Evolutionary conservation across 1,140 invertebrate species (phyloP).

Genomic region (Hycleus phaleratus): DNA sequence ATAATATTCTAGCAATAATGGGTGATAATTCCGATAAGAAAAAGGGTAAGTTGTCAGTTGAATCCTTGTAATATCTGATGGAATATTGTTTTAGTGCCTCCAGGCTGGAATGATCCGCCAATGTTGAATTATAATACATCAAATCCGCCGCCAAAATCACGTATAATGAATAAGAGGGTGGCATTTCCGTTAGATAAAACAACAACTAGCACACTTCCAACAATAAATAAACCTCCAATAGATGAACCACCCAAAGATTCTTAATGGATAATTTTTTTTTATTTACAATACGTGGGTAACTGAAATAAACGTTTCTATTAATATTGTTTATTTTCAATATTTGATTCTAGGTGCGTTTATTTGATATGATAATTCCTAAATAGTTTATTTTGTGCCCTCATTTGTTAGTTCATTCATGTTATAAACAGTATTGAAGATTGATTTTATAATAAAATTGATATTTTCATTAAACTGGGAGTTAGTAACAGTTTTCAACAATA

Average conservation of each 20-base stretch:
- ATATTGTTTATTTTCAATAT: neutral
- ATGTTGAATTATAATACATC: conserved; percentile 28
- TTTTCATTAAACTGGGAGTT: too few relatives aligned
- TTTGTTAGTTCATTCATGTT: too few relatives aligned
- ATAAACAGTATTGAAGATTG: too few relatives aligned
- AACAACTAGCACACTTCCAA: neutral
- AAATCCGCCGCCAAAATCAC: conserved; percentile 33
- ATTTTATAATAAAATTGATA: too few relatives aligned
- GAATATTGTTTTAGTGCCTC: conserved; percentile 16
- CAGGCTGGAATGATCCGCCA: conserved; percentile 36
- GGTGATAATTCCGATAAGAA: too few relatives aligned
- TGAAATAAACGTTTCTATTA: neutral
- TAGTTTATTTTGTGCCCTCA: too few relatives aligned
- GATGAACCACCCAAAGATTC: conserved; percentile 5
- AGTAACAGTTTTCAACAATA: too few relatives aligned
- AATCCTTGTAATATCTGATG: too few relatives aligned
- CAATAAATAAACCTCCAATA: conserved; percentile 2
- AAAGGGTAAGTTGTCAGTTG: too few relatives aligned
- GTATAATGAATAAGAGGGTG: conserved; percentile 35
- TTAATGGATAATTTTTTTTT: neutral
- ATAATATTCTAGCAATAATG: too few relatives aligned
- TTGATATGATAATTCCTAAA: too few relatives aligned
- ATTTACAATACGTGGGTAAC: neutral
- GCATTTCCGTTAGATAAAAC: conserved; percentile 28
- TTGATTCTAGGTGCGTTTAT: too few relatives aligned